Conservation (phyloP, 2,797 vertebrate species). For the Anabacerthia variegaticeps region DNA sequence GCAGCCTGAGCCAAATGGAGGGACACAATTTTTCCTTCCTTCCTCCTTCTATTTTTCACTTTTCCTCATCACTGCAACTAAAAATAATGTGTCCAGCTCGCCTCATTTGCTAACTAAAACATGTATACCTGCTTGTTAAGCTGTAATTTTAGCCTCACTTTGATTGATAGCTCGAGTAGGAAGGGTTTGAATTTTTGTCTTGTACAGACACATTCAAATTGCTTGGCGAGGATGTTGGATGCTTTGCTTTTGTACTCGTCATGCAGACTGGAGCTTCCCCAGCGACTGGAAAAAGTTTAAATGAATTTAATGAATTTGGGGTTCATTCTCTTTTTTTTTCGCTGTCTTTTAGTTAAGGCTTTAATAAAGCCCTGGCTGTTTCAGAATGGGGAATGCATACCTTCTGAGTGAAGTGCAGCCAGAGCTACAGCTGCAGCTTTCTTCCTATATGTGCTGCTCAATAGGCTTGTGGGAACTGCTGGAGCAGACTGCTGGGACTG, state of each 20-base stretch:
- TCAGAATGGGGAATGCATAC: background rate
- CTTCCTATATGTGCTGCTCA: background rate
- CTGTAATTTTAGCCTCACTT: slow-evolving; percentile 57
- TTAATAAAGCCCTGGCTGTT: slow-evolving; percentile 8
- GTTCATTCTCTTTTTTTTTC: background rate
- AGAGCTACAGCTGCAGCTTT: slow-evolving; percentile 50
- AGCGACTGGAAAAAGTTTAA: background rate
- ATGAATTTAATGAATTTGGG: slow-evolving; percentile 8
- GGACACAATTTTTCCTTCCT: slow-evolving; percentile 24
- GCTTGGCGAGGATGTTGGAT: background rate
- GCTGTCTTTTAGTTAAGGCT: background rate
- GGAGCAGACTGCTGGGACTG: slow-evolving; percentile 7
- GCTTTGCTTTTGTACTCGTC: background rate
- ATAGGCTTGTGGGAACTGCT: slow-evolving; percentile 3
- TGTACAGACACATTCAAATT: slow-evolving; percentile 21
- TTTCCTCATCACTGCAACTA: slow-evolving; percentile 35
- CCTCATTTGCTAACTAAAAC: slow-evolving; percentile 52
- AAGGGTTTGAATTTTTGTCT: slow-evolving; percentile 41
- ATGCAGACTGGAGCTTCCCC: background rate
- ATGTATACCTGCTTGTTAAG: slow-evolving; percentile 48
- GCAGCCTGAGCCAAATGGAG: slow-evolving; percentile 3
- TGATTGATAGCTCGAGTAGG: slow-evolving; percentile 47
- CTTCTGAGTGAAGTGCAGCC: slow-evolving; percentile 40
- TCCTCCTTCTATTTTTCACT: slow-evolving; percentile 51
- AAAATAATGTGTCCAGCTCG: slow-evolving; percentile 36